A percentile compares a stretch with the other conserved stretches of the same genome.
phyloP scores from a whole-genome alignment of 2,797 vertebrate genomes.

The Platyrinchus mystaceus region DNA sequence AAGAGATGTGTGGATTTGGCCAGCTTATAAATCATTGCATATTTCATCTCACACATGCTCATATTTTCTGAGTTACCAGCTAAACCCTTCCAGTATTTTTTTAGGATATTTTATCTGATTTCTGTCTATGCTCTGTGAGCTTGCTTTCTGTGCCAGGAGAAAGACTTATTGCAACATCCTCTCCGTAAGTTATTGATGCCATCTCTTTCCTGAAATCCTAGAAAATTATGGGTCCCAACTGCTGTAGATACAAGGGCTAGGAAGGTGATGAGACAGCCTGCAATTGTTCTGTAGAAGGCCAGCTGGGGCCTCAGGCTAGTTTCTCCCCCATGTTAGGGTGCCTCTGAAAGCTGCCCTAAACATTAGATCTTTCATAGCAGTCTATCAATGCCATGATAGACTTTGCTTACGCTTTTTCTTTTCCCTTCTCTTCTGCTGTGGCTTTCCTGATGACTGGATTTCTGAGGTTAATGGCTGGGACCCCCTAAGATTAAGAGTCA shows the following conservation, averaged over 20 bases:
- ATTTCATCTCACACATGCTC: background rate
- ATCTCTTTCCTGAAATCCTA: background rate
- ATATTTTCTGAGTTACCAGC: background rate
- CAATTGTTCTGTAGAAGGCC: background rate
- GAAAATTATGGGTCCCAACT: background rate
- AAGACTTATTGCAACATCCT: background rate
- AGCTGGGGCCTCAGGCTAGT: background rate
- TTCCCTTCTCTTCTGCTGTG: background rate
- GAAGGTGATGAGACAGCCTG: background rate
- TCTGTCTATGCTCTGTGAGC: background rate
- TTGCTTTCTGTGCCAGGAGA: background rate
- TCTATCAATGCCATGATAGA: background rate
- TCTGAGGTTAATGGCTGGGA: background rate
- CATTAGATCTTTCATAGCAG: background rate
- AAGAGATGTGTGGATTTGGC: background rate
- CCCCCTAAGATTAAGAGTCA: rapidly evolving
- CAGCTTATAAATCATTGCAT: background rate
- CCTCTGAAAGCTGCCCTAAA: background rate
- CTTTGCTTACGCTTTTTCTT: background rate
- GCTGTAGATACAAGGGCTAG: background rate
- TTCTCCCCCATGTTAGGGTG: background rate
- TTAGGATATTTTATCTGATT: background rate
- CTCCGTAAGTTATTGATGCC: background rate
- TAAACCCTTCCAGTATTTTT: background rate
- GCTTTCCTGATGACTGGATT: background rate